These are phyloP conservation scores for Bambusicola thoracicus DNA, from an alignment of 2,113 vertebrate species.

Conservation along the genomic window DNA sequence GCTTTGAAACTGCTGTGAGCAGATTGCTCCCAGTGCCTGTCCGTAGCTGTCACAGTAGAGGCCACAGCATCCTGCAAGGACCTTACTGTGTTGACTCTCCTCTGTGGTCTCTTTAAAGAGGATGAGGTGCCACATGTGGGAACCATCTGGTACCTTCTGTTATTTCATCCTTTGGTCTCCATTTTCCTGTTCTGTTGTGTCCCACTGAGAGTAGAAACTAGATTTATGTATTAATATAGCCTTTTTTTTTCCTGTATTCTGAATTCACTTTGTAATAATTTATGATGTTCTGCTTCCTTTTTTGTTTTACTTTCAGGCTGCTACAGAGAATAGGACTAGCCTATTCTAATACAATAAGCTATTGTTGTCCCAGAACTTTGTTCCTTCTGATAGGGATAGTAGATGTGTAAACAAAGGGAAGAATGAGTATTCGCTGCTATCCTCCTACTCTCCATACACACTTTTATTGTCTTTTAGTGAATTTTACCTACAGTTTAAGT, in stretches of 20 bases:
- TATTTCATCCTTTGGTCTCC: background rate
- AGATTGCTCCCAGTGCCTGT: rapidly evolving
- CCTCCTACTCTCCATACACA: rapidly evolving
- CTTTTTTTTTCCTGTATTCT: background rate
- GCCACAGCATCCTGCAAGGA: background rate
- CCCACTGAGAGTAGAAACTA: background rate
- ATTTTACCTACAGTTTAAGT: background rate
- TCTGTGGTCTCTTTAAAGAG: background rate
- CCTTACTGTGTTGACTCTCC: background rate
- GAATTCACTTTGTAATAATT: background rate
- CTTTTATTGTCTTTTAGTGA: background rate
- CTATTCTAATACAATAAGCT: background rate
- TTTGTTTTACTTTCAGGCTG: background rate
- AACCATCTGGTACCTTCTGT: background rate
- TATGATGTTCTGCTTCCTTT: background rate
- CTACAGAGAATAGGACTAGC: background rate
- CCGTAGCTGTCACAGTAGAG: background rate
- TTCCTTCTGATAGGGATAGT: background rate
- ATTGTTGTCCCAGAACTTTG: background rate
- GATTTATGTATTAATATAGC: background rate
- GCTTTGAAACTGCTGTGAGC: background rate
- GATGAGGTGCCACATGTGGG: background rate
- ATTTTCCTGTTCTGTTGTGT: background rate
- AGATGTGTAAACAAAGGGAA: background rate
- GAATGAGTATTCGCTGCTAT: background rate